These are phyloP conservation scores for Lepidurus arcticus DNA, from an alignment of 1,140 invertebrate genomes.

Conservation along the genomic window DNA sequence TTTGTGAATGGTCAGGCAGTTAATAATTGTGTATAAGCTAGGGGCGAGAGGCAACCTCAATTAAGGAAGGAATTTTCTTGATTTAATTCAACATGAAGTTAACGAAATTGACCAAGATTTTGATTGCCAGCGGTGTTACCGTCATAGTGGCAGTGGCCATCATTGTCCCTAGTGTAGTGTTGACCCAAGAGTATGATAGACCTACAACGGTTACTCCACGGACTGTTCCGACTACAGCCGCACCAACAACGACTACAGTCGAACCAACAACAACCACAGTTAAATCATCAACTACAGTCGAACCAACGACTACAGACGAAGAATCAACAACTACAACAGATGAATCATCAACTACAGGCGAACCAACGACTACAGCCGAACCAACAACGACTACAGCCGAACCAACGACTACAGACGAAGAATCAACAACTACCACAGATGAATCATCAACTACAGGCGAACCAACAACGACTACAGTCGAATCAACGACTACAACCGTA, in stretches of 20 bases:
- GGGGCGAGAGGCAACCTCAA: no score
- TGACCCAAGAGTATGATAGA: not conserved
- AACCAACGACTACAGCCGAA: not conserved
- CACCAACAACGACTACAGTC: not conserved
- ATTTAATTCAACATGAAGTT: not conserved
- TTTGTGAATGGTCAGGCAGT: no score
- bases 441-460: no score
- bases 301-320: not conserved
- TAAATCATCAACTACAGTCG: not conserved
- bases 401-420: no score
- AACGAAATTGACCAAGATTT: not conserved
- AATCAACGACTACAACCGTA: no score
- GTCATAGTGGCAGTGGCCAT: not conserved
- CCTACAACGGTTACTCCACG: not conserved
- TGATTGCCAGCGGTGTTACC: not conserved
- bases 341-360: not conserved
- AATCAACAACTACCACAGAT: no score
- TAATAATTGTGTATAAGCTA: no score
- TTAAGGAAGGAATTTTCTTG: not conserved
- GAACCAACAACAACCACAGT: not conserved
- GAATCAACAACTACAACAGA: no score
- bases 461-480: no score
- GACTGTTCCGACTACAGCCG: not conserved
- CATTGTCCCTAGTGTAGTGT: constrained; percentile 17
- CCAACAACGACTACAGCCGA: no score